Conservation (phyloP, 1,140 invertebrate genomes). For the Eulimnadia texana region DNA sequence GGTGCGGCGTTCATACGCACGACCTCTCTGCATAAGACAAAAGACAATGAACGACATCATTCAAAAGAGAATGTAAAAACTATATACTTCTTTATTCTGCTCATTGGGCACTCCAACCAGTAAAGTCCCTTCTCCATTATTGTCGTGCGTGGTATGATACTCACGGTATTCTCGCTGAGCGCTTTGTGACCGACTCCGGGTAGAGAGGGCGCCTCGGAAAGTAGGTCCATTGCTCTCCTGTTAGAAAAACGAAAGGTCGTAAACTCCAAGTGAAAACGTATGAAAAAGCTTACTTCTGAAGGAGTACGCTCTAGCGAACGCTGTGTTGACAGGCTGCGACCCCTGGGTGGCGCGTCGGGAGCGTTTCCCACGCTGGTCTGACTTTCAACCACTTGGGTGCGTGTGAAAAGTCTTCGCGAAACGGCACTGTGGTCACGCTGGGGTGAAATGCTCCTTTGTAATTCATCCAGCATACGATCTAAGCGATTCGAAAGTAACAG, state of each 20-base stretch:
- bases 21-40: background rate
- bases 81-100: background rate
- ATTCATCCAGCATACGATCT: constrained; percentile 13
- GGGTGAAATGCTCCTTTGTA: constrained; percentile 9
- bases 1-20: background rate
- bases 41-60: background rate
- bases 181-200: constrained; percentile 10
- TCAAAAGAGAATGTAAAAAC: background rate
- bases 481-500: background rate
- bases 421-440: background rate
- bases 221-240: background rate
- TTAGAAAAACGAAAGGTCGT: background rate
- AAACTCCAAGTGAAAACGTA: background rate
- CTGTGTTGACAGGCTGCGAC: background rate
- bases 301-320: background rate
- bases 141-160: constrained; percentile 6
- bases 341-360: background rate
- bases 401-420: background rate
- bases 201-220: background rate
- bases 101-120: constrained; percentile 5
- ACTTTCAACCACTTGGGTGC: background rate
- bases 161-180: constrained; percentile 12
- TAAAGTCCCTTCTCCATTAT: background rate
- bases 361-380: background rate
- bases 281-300: background rate